Base-by-base conservation (phyloP, 2,888 invertebrate species). In the Uropetala carovei region DNA sequence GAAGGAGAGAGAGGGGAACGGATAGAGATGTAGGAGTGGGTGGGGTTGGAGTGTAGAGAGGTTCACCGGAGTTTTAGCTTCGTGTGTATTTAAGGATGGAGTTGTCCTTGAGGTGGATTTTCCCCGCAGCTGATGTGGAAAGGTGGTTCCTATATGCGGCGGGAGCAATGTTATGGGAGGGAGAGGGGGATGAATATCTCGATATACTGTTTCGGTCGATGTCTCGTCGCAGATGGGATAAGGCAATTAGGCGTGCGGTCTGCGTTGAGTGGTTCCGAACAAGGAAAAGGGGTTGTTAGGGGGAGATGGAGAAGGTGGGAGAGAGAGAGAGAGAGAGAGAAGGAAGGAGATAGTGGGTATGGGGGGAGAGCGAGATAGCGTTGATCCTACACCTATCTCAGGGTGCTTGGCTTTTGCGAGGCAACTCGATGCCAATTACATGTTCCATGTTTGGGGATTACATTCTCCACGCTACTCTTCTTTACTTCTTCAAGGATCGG, bases 191-290 rank as follows among this genome's bases (percentile, higher is more conserved):
- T n/a, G n/a, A 64, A 64, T 64, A 64, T 14, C 43, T 43, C 43
- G n/a, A 11, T n/a, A 68, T 68, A 68, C 22, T 11, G n/a, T 43
- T 43, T 43, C 43, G 43, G 43, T 43, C 43, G 43, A 43, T 43
- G 43, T 43, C 68, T n/a, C 22, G 68, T 5, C 18, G 68, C 68
- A 68, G 68, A 22, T 68, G 68, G 22, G n/a, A 22, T n/a, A 64
- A 64, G 64, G 64, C 68, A 68, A 68, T 68, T 68, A 68, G 68
- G 68, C 68, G n/a, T n/a, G 64, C n/a, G 64, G 64, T 11, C 16
- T 64, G 7, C 64, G 64, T 64, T 18, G 64, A 64, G 16, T 43
- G 43, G 43, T 43, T 43, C 43, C 43, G 43, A 43, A 43, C 43
- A 43, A 43, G 43, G 43, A 43, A 43, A 43, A 43, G 43, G 43